Conservation (phyloP, 2,888 invertebrate species). For the Luffia ferchaultella region DNA sequence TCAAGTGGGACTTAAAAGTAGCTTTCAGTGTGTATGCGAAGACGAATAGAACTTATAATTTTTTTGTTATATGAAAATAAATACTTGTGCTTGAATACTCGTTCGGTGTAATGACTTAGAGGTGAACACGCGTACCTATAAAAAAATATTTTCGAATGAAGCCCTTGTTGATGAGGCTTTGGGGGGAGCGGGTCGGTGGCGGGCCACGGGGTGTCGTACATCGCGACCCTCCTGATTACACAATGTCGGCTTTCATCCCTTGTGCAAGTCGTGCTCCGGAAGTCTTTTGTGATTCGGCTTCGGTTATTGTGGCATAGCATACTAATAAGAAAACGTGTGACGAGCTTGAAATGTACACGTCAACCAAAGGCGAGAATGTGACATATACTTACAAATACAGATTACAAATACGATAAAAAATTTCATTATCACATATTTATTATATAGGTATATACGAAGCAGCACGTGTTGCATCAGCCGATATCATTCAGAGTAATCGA, state of each 20-base stretch:
- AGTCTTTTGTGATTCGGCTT: slow-evolving; percentile 65
- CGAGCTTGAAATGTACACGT: slow-evolving; percentile 15
- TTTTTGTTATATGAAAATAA: too few species aligned
- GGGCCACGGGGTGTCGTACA: slow-evolving; percentile 18
- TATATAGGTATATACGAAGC: too few species aligned
- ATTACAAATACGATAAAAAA: too few species aligned
- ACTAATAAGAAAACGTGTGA: slow-evolving; percentile 53
- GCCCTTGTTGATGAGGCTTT: slow-evolving; percentile 60
- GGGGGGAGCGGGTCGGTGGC: slow-evolving; percentile 30
- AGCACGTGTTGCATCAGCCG: too few species aligned
- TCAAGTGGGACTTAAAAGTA: too few species aligned
- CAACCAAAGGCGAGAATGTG: not conserved
- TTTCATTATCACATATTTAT: too few species aligned
- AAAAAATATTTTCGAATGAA: slow-evolving; percentile 52
- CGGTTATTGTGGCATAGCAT: slow-evolving; percentile 60
- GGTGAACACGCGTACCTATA: slow-evolving; percentile 28
- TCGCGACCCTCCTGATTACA: slow-evolving; percentile 61
- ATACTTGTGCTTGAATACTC: too few species aligned
- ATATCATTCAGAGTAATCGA: too few species aligned
- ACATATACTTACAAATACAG: too few species aligned
- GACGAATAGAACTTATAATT: too few species aligned
- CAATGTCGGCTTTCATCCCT: slow-evolving; percentile 64
- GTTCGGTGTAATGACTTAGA: too few species aligned
- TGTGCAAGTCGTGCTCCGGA: slow-evolving; percentile 63
- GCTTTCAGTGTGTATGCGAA: too few species aligned